phyloP scores from a whole-genome alignment of 2,888 invertebrate genomes.

The Hemaris fuciformis region DNA sequence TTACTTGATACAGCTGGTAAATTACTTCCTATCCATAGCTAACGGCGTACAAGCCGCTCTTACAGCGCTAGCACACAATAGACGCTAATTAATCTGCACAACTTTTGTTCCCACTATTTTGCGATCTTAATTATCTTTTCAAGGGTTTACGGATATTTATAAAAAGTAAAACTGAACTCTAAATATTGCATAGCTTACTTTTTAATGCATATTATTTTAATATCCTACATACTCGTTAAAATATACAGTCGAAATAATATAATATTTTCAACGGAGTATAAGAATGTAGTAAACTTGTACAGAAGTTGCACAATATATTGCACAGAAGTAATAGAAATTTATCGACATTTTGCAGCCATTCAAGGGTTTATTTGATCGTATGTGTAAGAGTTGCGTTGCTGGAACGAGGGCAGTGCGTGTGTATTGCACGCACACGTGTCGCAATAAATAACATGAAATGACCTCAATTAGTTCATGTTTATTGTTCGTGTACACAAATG shows the following conservation, averaged over 20 bases:
- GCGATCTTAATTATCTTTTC: not conserved
- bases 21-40: not conserved
- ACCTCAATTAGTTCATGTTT: not conserved
- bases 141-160: not conserved
- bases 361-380: not conserved
- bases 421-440: not conserved
- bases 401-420: not conserved
- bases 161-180: not conserved
- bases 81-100: not conserved
- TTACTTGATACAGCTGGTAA: not conserved
- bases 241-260: too few species aligned
- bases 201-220: too few species aligned
- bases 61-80: not conserved
- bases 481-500: not conserved
- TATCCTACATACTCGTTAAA: too few species aligned
- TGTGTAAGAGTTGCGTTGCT: not conserved
- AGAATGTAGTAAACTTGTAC: too few species aligned
- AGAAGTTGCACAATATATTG: too few species aligned
- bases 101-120: not conserved
- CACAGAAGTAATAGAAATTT: not conserved
- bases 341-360: not conserved
- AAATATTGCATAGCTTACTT: too few species aligned
- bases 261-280: too few species aligned
- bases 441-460: slow-evolving; percentile 1
- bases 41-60: not conserved